phyloP scores from a whole-genome alignment of 2,888 invertebrate genomes.

The Nomada ruficornis region DNA sequence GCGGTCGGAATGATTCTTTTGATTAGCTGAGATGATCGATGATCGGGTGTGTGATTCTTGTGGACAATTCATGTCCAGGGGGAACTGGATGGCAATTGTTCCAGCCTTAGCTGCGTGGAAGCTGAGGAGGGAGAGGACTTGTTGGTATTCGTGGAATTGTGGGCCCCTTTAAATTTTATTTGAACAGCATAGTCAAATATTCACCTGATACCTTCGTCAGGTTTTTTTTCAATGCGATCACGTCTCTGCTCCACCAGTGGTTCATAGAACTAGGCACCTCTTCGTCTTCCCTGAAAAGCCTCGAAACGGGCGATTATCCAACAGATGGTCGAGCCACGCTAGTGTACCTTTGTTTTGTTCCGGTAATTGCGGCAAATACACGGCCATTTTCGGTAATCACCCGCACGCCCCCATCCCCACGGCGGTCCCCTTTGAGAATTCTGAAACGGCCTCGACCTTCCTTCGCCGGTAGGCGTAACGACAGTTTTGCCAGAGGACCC shows the following conservation, averaged over 20 bases:
- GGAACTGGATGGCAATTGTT: too few species aligned
- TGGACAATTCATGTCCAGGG: too few species aligned
- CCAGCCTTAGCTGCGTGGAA: too few species aligned
- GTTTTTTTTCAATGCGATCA: neutral
- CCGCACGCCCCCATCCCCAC: conserved; percentile 66
- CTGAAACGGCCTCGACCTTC: conserved; percentile 77
- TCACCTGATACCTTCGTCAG: neutral
- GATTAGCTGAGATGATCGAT: too few species aligned
- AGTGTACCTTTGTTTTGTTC: conserved; percentile 79
- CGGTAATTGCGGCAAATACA: conserved; percentile 82
- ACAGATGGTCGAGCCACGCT: conserved; percentile 80
- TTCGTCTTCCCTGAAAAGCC: conserved; percentile 66
- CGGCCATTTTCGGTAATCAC: conserved; percentile 80
- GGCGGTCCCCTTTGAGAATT: conserved; percentile 79
- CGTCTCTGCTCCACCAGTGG: conserved; percentile 31
- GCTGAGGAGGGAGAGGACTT: neutral
- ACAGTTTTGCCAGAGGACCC: conserved; percentile 66
- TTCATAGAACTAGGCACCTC: conserved; percentile 65
- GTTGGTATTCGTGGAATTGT: neutral
- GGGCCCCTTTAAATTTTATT: neutral
- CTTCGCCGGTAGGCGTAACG: conserved; percentile 72
- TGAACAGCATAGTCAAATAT: neutral
- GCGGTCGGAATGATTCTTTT: too few species aligned
- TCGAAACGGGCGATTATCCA: conserved; percentile 77
- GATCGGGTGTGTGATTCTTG: too few species aligned